phyloP scores from a whole-genome alignment of 2,113 vertebrate genomes.

The Alethe diademata region DNA sequence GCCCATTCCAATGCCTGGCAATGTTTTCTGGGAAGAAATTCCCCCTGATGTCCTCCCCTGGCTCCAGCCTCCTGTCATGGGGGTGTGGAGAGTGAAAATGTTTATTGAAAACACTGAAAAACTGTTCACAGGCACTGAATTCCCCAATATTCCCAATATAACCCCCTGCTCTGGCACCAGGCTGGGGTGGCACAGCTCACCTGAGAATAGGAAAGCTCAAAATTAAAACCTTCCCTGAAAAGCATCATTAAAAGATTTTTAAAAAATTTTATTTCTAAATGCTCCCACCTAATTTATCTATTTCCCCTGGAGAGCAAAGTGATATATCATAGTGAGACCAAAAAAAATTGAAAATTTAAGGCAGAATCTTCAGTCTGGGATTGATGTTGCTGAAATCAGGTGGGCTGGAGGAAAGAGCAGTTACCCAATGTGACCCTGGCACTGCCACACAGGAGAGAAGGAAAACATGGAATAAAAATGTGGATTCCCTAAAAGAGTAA shows the following conservation, averaged over 20 bases:
- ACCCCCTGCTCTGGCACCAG: not conserved
- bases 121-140: not conserved
- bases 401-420: not conserved
- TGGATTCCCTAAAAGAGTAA: not conserved
- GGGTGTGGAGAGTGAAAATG: not conserved
- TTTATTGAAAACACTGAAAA: not conserved
- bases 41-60: not conserved
- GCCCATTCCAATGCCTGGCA: not conserved
- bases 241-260: not conserved
- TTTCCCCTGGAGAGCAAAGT: not conserved
- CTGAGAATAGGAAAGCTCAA: not conserved
- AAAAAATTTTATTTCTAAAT: not conserved
- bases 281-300: not conserved
- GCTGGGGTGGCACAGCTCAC: not conserved
- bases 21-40: not conserved
- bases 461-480: not conserved
- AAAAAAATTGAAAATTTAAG: not conserved
- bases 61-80: not conserved
- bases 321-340: not conserved
- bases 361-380: not conserved
- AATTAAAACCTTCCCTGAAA: not conserved
- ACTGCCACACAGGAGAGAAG: not conserved
- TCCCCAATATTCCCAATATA: not conserved
- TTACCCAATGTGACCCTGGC: not conserved
- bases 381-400: not conserved